phyloP scores from a whole-genome alignment of 2,113 vertebrate genomes.

The Spheniscus mendiculus region DNA sequence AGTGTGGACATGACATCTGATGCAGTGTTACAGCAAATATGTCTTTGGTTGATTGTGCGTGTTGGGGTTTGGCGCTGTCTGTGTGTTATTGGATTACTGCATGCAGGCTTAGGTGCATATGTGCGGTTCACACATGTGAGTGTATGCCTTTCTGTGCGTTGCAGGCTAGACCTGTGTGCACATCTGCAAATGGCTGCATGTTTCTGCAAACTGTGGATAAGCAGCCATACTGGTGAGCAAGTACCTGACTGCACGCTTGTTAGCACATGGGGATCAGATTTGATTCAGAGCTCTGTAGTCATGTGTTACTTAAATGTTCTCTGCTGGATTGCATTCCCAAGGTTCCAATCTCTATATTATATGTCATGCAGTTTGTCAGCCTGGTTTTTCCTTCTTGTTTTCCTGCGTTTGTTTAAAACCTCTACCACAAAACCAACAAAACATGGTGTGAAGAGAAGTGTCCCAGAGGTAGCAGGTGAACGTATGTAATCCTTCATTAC shows the following conservation, averaged over 20 bases:
- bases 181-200: background rate
- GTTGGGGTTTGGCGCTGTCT: background rate
- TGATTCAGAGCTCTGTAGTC: background rate
- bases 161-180: background rate
- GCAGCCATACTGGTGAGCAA: background rate
- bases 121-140: background rate
- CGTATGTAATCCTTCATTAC: conserved; percentile 21
- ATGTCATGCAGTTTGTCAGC: conserved; percentile 51
- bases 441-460: background rate
- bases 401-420: conserved; percentile 50
- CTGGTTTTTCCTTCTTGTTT: conserved; percentile 11
- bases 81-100: background rate
- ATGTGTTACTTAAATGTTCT: conserved; percentile 23
- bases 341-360: background rate
- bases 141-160: background rate
- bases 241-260: background rate
- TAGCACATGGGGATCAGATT: background rate
- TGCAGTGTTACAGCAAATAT: background rate
- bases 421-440: conserved; percentile 30
- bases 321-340: conserved; percentile 6
- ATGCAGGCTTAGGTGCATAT: fast-evolving
- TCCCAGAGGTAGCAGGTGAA: background rate
- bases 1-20: background rate
- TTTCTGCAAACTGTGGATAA: background rate
- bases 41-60: background rate